Evolutionary conservation across 2,888 invertebrate genomes (phyloP).

Genomic region (Encarsia formosa): DNA sequence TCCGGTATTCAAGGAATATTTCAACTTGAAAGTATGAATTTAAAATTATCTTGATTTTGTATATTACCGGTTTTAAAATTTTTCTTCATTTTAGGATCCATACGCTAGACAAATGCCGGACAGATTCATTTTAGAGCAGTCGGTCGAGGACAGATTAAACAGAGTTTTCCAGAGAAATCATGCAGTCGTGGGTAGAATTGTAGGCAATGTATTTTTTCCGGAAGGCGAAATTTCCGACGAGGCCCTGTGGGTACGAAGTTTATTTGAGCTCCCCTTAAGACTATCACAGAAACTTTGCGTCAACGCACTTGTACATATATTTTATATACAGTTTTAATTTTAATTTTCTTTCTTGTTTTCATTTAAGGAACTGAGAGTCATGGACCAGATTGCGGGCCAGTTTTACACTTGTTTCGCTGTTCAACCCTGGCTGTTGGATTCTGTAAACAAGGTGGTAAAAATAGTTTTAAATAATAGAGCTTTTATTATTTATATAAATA

Average conservation of each 20-base stretch:
- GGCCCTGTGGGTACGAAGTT: not conserved
- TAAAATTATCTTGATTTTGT: not conserved
- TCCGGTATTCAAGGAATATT: constrained; percentile 37
- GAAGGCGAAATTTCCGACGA: constrained; percentile 30
- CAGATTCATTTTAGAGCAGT: constrained; percentile 29
- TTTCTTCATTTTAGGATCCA: constrained; percentile 33
- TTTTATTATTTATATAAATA: too few species aligned
- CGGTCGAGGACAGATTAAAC: constrained; percentile 23
- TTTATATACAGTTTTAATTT: too few species aligned
- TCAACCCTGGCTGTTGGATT: constrained; percentile 42
- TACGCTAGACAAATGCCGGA: constrained; percentile 31
- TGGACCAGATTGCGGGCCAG: constrained; percentile 35
- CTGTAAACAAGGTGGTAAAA: constrained; percentile 40
- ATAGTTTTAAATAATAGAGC: too few species aligned
- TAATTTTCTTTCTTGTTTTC: not conserved
- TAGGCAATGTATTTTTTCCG: constrained; percentile 40
- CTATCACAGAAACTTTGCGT: too few species aligned
- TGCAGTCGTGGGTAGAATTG: constrained; percentile 38
- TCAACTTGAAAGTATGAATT: constrained; percentile 34
- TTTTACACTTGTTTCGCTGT: constrained; percentile 40
- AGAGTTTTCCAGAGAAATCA: constrained; percentile 36
- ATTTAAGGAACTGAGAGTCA: constrained; percentile 38
- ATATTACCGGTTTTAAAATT: not conserved
- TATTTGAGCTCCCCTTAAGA: too few species aligned
- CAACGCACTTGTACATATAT: too few species aligned